These are phyloP conservation scores for Drosophila planitibia DNA, from an alignment of 2,888 invertebrate genomes.

Conservation along the genomic window DNA sequence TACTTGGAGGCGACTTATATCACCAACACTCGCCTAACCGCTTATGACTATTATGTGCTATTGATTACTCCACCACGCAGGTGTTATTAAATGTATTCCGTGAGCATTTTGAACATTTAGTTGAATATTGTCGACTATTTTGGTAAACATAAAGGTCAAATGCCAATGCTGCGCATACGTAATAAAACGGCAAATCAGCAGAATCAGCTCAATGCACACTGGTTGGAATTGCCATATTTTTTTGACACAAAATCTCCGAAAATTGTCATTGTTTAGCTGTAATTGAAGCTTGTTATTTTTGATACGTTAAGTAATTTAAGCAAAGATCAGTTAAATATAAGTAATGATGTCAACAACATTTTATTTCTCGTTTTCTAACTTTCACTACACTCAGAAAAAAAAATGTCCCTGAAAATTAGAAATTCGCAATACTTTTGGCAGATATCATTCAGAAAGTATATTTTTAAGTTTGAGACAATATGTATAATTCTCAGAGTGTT, in stretches of 20 bases:
- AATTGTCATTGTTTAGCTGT: neutral
- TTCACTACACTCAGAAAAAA: neutral
- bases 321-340: too few relatives aligned
- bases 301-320: neutral
- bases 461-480: too few relatives aligned
- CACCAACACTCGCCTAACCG: neutral
- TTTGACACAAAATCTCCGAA: neutral
- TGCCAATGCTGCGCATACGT: conserved; percentile 45
- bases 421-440: neutral
- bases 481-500: too few relatives aligned
- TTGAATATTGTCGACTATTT: conserved; percentile 32
- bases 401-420: neutral
- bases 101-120: conserved; percentile 53
- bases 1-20: neutral
- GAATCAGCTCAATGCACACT: neutral
- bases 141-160: conserved; percentile 52
- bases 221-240: neutral
- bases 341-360: neutral
- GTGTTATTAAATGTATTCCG: conserved; percentile 39
- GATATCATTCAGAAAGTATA: too few relatives aligned
- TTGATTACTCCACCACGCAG: conserved; percentile 31
- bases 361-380: neutral
- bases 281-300: neutral
- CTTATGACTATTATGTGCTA: conserved; percentile 10
- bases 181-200: conserved; percentile 20